Evolutionary conservation across 1,140 invertebrate genomes (phyloP), one percentile per base, ranked within the genome.

Genomic region (Delia radicum): DNA sequence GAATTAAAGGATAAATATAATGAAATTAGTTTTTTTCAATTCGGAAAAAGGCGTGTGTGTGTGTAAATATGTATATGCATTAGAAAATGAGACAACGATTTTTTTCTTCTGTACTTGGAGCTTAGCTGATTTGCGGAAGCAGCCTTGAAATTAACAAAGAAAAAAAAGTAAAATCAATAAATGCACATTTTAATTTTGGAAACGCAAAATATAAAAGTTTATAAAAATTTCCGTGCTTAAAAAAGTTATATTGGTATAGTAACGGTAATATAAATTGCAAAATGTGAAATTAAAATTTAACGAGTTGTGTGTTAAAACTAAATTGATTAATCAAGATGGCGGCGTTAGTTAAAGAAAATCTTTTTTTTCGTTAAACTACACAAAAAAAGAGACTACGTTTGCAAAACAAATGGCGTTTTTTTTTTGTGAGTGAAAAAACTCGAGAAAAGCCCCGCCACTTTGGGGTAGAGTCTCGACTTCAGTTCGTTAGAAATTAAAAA

Each of bases 261-360:
- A 55, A 55, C 18, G 18, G 48, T 55, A 10, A 55, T 55, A 21
- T 55, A 21, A 21, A 55, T n/a, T 7, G n/a, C 48, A 21, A 55
- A 55, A 42, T 10, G n/a, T 55, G 24, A 55, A 48, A 15, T 10
- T n/a, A 33, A 42, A 42, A 42, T 42, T 10, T 42, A 15, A 42
- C 33, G n/a, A 42, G 37, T 15, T 42, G n/a, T n/a, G 15, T 15
- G 18, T 69, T 28, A 69, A 69, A 69, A n/a, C 29, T 37, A n/a
- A n/a, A n/a, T 69, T 69, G 18, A 69, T 37, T 69, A 69, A 69
- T 33, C 65, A 69, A 69, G 65, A 69, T 69, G 65, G 65, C 65
- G 65, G 65, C 65, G n/a, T 21, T 69, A 69, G 65, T 18, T 37
- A 18, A 69, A 69, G 65, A 69, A 69, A 69, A 28, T 69, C 10